Evolutionary conservation across 2,113 vertebrate species (phyloP).

Genomic region (Toxotes chatareus): DNA sequence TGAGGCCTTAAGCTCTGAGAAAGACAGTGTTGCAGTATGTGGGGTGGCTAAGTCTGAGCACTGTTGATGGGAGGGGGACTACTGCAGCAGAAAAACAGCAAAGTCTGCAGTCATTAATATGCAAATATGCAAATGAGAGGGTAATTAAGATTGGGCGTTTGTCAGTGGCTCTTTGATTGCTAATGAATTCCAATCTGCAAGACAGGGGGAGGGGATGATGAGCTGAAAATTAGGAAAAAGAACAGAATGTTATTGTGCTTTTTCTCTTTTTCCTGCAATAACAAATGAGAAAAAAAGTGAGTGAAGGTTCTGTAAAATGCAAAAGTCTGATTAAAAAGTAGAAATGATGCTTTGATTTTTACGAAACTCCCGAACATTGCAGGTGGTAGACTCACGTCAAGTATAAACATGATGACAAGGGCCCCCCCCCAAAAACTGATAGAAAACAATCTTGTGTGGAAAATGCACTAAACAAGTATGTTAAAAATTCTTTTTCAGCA

Average conservation of each 20-base stretch:
- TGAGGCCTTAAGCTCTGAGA: constrained; percentile 41
- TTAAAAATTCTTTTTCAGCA: constrained; percentile 15
- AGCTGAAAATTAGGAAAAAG: constrained; percentile 65
- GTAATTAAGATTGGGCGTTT: constrained; percentile 88
- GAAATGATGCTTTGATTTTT: neutral
- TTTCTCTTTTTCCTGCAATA: constrained; percentile 33
- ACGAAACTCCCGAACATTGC: neutral
- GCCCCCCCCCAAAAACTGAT: neutral
- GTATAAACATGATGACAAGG: neutral
- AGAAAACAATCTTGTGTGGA: neutral
- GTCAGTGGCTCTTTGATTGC: constrained; percentile 88
- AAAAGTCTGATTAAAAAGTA: constrained; percentile 8
- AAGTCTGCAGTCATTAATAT: constrained; percentile 89
- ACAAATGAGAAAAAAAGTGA: constrained; percentile 14
- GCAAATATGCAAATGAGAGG: constrained; percentile 88
- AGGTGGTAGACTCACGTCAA: neutral
- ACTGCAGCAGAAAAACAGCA: constrained; percentile 84
- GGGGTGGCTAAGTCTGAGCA: constrained; percentile 55
- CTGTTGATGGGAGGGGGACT: constrained; percentile 66
- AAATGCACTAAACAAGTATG: neutral
- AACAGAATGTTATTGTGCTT: constrained; percentile 62
- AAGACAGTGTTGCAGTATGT: constrained; percentile 62
- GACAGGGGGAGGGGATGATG: constrained; percentile 81
- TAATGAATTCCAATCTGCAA: constrained; percentile 88
- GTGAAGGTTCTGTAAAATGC: neutral